These are phyloP conservation scores for Phaethon lepturus DNA, from an alignment of 2,113 vertebrate genomes.

Conservation along the genomic window DNA sequence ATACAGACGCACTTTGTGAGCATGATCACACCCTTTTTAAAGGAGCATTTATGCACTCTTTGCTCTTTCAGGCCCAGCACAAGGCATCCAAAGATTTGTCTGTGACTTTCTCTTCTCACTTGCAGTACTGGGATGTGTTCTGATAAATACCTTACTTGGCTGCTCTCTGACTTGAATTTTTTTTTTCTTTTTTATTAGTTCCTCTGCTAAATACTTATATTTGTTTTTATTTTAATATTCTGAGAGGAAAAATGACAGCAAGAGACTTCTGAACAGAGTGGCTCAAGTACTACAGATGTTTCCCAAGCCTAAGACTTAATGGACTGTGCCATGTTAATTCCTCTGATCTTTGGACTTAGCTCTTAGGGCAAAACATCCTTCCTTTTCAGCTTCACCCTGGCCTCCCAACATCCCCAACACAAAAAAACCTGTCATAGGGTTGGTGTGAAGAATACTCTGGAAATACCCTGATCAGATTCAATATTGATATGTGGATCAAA, in stretches of 20 bases:
- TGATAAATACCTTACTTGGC: not conserved
- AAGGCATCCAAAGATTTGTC: not conserved
- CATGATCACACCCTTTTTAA: fast-evolving
- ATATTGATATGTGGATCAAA: not conserved
- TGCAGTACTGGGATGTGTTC: not conserved
- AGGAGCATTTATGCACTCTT: not conserved
- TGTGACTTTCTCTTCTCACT: not conserved
- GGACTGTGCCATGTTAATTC: not conserved
- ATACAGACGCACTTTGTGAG: not conserved
- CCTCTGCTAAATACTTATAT: not conserved
- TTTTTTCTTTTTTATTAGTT: not conserved
- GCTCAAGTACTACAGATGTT: not conserved
- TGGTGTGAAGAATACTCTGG: not conserved
- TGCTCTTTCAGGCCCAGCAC: not conserved
- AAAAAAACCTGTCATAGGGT: too few species aligned
- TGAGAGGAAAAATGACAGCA: not conserved
- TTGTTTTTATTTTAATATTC: not conserved
- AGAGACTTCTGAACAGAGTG: not conserved
- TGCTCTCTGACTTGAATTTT: not conserved
- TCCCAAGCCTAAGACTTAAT: not conserved
- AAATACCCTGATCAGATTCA: not conserved
- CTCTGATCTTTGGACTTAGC: not conserved
- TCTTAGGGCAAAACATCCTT: fast-evolving
- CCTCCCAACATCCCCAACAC: too few species aligned
- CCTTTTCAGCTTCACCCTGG: not conserved